These are phyloP conservation scores for Hyalella azteca DNA, from an alignment of 2,888 invertebrate genomes.

Conservation along the genomic window DNA sequence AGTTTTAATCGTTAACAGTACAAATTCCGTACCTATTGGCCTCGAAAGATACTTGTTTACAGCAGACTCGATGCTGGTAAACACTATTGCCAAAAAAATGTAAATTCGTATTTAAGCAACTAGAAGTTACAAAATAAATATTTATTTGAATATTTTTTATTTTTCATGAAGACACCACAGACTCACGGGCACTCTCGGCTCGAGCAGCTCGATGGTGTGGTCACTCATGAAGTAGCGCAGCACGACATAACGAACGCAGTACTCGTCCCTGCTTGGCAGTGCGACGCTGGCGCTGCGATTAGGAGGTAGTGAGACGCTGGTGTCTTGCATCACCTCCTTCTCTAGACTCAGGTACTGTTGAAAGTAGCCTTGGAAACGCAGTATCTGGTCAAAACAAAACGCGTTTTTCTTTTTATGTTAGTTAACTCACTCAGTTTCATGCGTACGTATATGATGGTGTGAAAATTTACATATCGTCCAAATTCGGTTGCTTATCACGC, in stretches of 20 bases:
- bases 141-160: too few species aligned
- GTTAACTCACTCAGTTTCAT: neutral
- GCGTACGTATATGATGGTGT: neutral
- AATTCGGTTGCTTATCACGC: neutral
- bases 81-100: too few species aligned
- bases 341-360: constrained; percentile 13
- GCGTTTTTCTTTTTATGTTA: neutral
- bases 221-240: constrained; percentile 17
- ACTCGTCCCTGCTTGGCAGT: neutral
- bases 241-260: neutral
- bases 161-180: too few species aligned
- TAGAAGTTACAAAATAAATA: too few species aligned
- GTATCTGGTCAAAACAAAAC: neutral
- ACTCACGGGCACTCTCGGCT: constrained; percentile 25
- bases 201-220: constrained; percentile 25
- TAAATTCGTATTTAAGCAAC: too few species aligned
- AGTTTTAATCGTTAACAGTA: too few species aligned
- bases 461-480: neutral
- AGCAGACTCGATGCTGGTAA: too few species aligned
- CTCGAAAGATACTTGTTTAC: too few species aligned
- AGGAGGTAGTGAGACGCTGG: neutral
- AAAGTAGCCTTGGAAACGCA: constrained; percentile 21
- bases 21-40: too few species aligned
- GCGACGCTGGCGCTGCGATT: neutral
- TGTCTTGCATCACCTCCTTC: neutral